Conservation (phyloP, 2,113 vertebrate genomes). For the Peromyscus maniculatus region DNA sequence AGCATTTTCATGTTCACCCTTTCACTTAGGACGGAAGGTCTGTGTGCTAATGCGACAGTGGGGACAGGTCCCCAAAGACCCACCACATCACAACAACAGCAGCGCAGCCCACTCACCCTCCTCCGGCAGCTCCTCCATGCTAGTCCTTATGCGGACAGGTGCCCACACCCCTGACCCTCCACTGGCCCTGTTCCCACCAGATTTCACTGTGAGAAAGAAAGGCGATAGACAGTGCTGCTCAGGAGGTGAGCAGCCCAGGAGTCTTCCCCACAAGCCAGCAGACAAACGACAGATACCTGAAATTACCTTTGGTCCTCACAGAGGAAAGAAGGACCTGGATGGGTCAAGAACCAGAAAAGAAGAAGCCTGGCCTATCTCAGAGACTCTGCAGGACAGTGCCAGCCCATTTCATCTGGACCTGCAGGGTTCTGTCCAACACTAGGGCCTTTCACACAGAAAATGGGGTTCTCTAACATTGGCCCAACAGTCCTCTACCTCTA, state of each 20-base stretch:
- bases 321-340: background rate
- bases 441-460: background rate
- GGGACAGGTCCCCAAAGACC: background rate
- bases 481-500: background rate
- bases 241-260: background rate
- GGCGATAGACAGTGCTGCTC: fast-evolving
- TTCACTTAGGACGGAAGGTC: background rate
- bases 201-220: background rate
- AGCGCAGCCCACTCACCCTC: background rate
- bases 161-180: background rate
- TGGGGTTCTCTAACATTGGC: background rate
- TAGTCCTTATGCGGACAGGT: background rate
- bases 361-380: background rate
- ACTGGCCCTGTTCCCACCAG: background rate
- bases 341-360: background rate
- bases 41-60: background rate
- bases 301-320: background rate
- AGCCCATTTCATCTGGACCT: background rate
- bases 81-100: background rate
- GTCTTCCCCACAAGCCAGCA: background rate
- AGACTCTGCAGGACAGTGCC: background rate
- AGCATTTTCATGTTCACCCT: background rate
- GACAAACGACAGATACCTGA: background rate
- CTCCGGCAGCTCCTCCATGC: background rate
- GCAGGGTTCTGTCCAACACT: background rate